Conservation (phyloP, 92 coral and sea anemone genomes). For the Siderastrea siderea region DNA sequence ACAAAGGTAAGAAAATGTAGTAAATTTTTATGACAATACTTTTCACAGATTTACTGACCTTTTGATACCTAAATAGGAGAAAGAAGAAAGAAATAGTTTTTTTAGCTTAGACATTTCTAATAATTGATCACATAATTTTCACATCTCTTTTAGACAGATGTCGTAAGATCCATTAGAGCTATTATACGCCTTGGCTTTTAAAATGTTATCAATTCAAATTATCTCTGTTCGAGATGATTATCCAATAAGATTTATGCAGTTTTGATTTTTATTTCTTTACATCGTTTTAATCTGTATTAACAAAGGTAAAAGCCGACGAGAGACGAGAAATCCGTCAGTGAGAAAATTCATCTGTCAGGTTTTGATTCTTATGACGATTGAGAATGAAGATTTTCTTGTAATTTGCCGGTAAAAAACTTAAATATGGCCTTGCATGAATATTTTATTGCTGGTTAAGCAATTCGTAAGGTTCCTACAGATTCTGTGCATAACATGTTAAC, state of each 20-base stretch:
- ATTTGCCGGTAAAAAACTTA: too few species aligned
- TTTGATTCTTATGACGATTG: not conserved
- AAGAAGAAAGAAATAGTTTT: not conserved
- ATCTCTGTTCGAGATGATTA: not conserved
- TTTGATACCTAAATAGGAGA: not conserved
- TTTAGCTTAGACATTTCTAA: not conserved
- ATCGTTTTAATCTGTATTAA: not conserved
- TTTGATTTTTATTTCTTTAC: not conserved
- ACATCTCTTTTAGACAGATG: not conserved
- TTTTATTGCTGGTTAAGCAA: not conserved
- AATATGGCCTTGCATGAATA: not conserved
- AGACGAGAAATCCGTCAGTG: not conserved
- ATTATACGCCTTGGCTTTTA: not conserved
- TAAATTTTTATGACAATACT: not conserved
- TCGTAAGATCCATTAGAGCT: not conserved
- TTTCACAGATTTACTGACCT: not conserved
- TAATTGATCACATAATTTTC: not conserved
- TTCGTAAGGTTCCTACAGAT: slow-evolving; percentile 6
- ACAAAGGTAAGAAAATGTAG: not conserved
- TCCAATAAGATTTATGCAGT: not conserved
- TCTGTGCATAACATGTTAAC: not conserved
- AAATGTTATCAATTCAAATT: slow-evolving; percentile 4
- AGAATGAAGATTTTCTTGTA: not conserved
- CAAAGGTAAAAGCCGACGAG: not conserved
- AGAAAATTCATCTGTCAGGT: not conserved